phyloP scores from a whole-genome alignment of 2,888 invertebrate genomes.

The Mycogona germanica region DNA sequence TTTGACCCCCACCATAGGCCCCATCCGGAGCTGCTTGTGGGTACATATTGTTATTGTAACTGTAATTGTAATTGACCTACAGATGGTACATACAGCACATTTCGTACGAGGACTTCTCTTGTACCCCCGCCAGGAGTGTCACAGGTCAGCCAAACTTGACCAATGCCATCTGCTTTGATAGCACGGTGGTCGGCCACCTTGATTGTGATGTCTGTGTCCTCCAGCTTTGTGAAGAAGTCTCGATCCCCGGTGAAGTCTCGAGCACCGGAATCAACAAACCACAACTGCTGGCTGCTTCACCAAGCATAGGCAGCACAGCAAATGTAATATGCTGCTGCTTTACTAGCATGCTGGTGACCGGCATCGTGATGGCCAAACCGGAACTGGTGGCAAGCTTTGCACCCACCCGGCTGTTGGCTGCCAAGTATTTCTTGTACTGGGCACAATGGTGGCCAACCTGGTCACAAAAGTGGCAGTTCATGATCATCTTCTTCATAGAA shows the following conservation, averaged over 20 bases:
- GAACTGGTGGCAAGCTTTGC: background rate
- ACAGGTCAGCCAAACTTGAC: background rate
- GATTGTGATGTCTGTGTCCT: background rate
- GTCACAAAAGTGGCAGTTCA: background rate
- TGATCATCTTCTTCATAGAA: no score
- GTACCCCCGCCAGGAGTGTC: background rate
- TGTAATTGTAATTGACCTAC: no score
- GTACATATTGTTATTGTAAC: no score
- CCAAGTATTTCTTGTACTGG: background rate
- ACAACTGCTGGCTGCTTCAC: no score
- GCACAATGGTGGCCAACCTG: background rate
- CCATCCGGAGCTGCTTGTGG: no score
- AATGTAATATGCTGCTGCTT: background rate
- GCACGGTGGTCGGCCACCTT: background rate
- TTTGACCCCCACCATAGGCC: no score
- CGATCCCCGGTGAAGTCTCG: background rate
- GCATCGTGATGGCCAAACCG: no score
- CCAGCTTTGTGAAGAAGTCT: background rate
- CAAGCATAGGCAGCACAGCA: background rate
- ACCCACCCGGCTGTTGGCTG: background rate
- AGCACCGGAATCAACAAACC: background rate
- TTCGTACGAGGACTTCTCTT: background rate
- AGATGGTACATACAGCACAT: background rate
- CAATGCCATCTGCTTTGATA: background rate
- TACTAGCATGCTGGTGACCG: no score